Percentiles rank a stretch among this genome's conserved stretches.
These are phyloP conservation scores for Syndactyla subalaris DNA, from an alignment of 2,797 vertebrate genomes.

Conservation along the genomic window DNA sequence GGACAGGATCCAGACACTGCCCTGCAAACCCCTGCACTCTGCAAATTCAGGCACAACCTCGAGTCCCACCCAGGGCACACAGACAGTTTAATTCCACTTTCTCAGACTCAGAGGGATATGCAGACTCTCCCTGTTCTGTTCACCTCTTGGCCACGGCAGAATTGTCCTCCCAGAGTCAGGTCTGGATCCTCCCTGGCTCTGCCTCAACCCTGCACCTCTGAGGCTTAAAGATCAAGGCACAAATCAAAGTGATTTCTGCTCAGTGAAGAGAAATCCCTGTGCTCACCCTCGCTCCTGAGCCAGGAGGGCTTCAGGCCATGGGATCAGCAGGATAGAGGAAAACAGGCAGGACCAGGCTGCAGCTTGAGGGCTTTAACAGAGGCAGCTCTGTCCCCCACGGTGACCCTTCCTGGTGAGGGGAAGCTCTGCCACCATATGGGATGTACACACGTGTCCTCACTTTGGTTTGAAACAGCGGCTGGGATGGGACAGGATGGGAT, in stretches of 20 bases:
- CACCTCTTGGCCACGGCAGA: background rate
- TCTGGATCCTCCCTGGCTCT: background rate
- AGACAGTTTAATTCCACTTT: background rate
- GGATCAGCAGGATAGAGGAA: background rate
- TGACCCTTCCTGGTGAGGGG: background rate
- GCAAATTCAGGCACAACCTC: fast-evolving
- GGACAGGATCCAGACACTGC: background rate
- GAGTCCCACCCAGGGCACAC: background rate
- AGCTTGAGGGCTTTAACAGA: background rate
- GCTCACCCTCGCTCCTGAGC: background rate
- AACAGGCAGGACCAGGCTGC: background rate
- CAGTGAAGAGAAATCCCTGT: background rate
- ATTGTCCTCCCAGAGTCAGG: background rate
- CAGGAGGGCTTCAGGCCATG: background rate
- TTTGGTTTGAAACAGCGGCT: background rate
- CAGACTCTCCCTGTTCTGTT: background rate
- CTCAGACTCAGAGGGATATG: background rate
- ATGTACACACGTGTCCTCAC: background rate
- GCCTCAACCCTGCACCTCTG: background rate
- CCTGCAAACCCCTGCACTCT: background rate
- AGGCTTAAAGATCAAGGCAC: background rate
- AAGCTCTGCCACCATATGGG: background rate
- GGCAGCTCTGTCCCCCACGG: background rate
- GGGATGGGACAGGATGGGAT: background rate
- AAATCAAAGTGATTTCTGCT: background rate